Evolutionary conservation across 2,888 invertebrate species (phyloP), one percentile per base, ranked within the genome.

Genomic region (Incurvaria masculella): DNA sequence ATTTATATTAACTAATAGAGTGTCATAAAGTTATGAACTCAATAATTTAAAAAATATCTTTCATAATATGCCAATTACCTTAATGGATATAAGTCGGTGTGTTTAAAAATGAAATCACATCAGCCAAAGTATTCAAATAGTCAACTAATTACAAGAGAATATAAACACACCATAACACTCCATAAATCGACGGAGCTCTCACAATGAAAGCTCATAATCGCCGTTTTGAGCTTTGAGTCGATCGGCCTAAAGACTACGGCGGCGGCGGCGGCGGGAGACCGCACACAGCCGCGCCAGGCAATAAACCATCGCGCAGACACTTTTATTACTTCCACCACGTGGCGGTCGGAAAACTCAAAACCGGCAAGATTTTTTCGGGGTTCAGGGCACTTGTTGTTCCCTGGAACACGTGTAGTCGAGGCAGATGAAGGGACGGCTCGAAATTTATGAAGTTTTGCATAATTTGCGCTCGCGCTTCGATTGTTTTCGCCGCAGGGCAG

Each of bases 311-410:
- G 65, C 56, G 69, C 62, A 65, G 78, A 78, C 78, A 76, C 71
- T 72, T 78, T 78, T 76, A 78, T 76, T 67, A 71, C 72, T 65
- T 33, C 64, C 59, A 75, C 75, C 78, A 78, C 78, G 78, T 78
- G 78, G 72, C 65, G 61, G 60, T 33, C 33, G 33, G 33, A 33
- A 33, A 33, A 33, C 11, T 33, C 33, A 33, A 33, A 33, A 33
- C 33, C 33, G 33, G 33, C 33, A 33, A 11, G 33, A 33, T 33
- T n/a, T n/a, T n/a, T n/a, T 33, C 33, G 33, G 33, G 6, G 8
- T 33, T 33, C 14, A 14, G 33, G 8, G 14, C 33, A 33, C 33
- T 33, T 33, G 33, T 33, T 33, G 33, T 33, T 33, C 33, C 14
- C 3, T n/a, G 11, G 33, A 33, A 33, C 33, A 33, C 33, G 14